phyloP scores from a whole-genome alignment of 2,797 vertebrate species.

The Pangasius larnaudii region DNA sequence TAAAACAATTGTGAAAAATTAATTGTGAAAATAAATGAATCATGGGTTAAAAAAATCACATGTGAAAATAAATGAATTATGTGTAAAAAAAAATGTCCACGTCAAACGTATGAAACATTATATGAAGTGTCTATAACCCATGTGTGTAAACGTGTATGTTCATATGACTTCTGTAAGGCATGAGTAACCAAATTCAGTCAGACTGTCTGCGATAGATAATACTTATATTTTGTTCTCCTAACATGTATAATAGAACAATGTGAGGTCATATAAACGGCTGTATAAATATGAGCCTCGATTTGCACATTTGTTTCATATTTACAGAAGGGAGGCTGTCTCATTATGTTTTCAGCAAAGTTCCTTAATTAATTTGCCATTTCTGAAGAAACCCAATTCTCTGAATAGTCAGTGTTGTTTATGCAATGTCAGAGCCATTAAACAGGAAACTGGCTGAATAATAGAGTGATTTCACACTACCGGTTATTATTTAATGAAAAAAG shows the following conservation, averaged over 20 bases:
- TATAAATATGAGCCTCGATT: not conserved
- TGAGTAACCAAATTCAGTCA: not conserved
- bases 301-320: not conserved
- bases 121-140: not conserved
- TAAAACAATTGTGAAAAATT: too few species aligned
- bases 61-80: too few species aligned
- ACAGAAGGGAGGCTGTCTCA: not conserved
- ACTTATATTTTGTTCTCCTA: not conserved
- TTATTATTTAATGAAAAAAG: slow-evolving; percentile 43
- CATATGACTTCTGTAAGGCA: not conserved
- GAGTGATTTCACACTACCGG: slow-evolving; percentile 40
- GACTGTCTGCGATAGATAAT: not conserved
- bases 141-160: not conserved
- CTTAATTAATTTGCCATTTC: slow-evolving; percentile 33
- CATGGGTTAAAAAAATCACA: too few species aligned
- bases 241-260: not conserved
- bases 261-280: not conserved
- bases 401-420: slow-evolving; percentile 48
- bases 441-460: slow-evolving; percentile 45
- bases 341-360: not conserved
- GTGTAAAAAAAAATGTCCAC: not conserved
- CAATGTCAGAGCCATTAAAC: slow-evolving; percentile 46
- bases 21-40: not conserved
- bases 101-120: not conserved
- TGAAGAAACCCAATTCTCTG: slow-evolving; percentile 21